Base-by-base conservation (phyloP, 2,888 invertebrate species). In the Danaus chrysippus region DNA sequence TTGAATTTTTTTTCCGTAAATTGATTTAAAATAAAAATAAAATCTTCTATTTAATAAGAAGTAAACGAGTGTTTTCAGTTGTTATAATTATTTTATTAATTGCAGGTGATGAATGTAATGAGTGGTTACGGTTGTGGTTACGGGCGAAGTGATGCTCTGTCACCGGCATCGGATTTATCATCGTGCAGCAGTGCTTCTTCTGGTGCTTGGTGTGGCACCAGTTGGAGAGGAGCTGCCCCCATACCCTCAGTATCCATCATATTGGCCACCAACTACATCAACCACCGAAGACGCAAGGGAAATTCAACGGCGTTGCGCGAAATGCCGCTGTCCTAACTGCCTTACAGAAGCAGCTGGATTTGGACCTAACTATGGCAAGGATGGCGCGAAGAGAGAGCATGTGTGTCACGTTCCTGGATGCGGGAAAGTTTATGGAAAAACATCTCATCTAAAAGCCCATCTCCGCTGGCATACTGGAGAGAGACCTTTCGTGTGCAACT, bases 391-490 rank as follows among this genome's bases (percentile, higher is more conserved):
- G 88, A 95, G 94, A 81, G 95, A 92, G 84, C 97, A 97, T 82
- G 93, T 95, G 54, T 97, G 97, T 76, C 96, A 97, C 82, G 94
- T 96, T 46, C 95, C 96, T 1, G 97, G 96, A 53, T 98, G 98
- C 79, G 94, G 93, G 64, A 95, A 96, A 75, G 94, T 97, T 13
- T 99, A 98, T 84, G 97, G 96, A 12, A 98, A 98, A 84, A 97
- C 98, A 0, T 98, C 98, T 0, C 98, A 99, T 79, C 84, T 99
- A 66, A 97, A 97, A 84, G 97, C 97, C 0, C 97, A 97, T 81
- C 91, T 97, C 3, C 93, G 98, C 57, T 97, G 97, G 97, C 98
- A 98, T 78, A 96, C 96, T 0, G 97, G 97, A 0, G 98, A 98
- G 78, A 91, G 97, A 10, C 98, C 98, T 0, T 98, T 97, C 78